Base-by-base conservation (phyloP, 1,140 invertebrate genomes). In the Glossosoma conforme region DNA sequence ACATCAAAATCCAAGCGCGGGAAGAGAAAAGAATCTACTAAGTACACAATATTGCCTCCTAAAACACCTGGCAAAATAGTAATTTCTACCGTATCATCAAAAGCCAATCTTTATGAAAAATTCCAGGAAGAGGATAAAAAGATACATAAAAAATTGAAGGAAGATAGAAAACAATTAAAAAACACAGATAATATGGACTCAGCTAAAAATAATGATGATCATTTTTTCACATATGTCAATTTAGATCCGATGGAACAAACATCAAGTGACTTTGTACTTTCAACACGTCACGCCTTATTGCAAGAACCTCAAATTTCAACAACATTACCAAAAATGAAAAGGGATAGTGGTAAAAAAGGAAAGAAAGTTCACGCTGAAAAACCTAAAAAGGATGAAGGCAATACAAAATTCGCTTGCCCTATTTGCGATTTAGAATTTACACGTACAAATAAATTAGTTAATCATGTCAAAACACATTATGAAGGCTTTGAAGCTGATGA, bases 221-320 rank as follows among this genome's bases (percentile, higher is more conserved):
- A 44, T 47, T 53, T 44, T 17, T 55, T 50, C 20, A 58, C 56
- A 25, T 50, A 50, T 38, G 30, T 54, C 9, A 58, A 58, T 40
- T 25, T 58, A 11, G 56, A 58, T 28, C 52, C 56, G 18, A 42
- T 51, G 14, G 21, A n/a, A n/a, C n/a, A n/a, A n/a, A n/a, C n/a
- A n/a, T n/a, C n/a, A n/a, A n/a, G n/a, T n/a, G n/a, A n/a, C 8
- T 52, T 52, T 17, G 38, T 43, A 22, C 38, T 56, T 20, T 44
- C 49, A 6, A 44, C 19, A 6, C 13, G 19, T 9, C 46, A 35
- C 32, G 25, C 33, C n/a, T n/a, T n/a, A 17, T 10, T 53, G 21
- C 50, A 44, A 25, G 50, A 49, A 45, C 2, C 44, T 9, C 35
- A 45, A 21, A 38, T 48, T n/a, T 44, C 35, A 14, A 48, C 44